phyloP scores from a whole-genome alignment of 2,797 vertebrate genomes.

The Poecilia gillii region DNA sequence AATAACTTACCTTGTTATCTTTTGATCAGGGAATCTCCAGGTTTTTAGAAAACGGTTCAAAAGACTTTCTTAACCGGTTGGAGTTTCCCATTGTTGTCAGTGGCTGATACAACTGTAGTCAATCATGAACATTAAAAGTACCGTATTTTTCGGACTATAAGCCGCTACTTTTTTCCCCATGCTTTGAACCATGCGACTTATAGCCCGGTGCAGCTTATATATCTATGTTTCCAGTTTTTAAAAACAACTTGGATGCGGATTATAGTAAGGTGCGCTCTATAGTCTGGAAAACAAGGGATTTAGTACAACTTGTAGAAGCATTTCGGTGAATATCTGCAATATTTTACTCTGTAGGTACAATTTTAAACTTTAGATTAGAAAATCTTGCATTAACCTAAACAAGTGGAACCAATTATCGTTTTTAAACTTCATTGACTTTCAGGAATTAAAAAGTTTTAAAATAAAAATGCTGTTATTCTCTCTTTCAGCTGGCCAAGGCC shows the following conservation, averaged over 20 bases:
- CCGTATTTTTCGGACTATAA: no score
- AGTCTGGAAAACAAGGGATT: background rate
- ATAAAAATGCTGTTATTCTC: slow-evolving; percentile 14
- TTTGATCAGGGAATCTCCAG: background rate
- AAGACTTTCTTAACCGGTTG: background rate
- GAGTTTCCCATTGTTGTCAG: background rate
- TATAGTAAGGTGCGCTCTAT: no score
- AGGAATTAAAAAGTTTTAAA: no score
- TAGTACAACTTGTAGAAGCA: background rate
- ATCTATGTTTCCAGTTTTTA: no score
- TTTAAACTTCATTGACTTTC: background rate
- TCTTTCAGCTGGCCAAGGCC: slow-evolving; percentile 89
- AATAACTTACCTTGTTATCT: background rate
- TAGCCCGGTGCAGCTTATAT: no score
- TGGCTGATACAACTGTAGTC: background rate
- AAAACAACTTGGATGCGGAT: no score
- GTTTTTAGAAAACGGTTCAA: background rate
- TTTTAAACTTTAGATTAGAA: background rate
- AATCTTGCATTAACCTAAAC: background rate
- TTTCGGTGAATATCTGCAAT: background rate
- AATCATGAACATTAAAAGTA: background rate
- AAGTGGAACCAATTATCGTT: background rate
- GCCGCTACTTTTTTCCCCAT: no score
- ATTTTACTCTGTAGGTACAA: background rate
- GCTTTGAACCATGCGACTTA: no score